A percentile compares a stretch with the other conserved stretches of the same genome.
phyloP scores from a whole-genome alignment of 2,888 invertebrate species.

The Caenorhabditis wallacei region DNA sequence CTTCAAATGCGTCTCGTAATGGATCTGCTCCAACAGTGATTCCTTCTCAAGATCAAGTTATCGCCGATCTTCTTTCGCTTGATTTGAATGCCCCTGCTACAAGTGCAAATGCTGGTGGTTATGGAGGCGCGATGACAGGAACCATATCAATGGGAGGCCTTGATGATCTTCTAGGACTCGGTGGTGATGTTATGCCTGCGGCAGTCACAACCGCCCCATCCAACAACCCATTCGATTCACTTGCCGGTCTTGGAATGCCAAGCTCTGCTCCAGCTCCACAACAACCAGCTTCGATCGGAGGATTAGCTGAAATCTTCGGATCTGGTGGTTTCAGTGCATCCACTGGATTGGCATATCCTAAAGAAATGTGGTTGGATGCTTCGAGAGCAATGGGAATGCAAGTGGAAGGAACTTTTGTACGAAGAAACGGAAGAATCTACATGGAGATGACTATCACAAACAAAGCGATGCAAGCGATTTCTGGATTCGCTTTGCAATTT shows the following conservation, averaged over 20 bases:
- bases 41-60: conserved; percentile 92
- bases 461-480: conserved; percentile 97
- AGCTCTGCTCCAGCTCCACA: conserved; percentile 51
- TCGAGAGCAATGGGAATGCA: conserved; percentile 88
- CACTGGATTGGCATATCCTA: conserved; percentile 61
- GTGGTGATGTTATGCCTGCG: conserved; percentile 49
- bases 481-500: conserved; percentile 96
- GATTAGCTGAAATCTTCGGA: conserved; percentile 94
- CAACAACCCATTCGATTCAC: conserved; percentile 60
- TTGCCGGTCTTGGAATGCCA: conserved; percentile 65
- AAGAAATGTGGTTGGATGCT: conserved; percentile 79
- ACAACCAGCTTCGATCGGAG: conserved; percentile 63
- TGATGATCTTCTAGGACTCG: conserved; percentile 80
- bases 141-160: conserved; percentile 75
- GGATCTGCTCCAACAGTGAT: conserved; percentile 81
- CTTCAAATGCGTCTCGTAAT: conserved; percentile 44
- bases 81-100: conserved; percentile 88
- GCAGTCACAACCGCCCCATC: conserved; percentile 32
- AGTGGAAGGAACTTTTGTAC: conserved; percentile 94
- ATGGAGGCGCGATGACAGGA: conserved; percentile 42
- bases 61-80: conserved; percentile 97
- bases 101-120: conserved; percentile 35
- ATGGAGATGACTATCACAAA: conserved; percentile 98
- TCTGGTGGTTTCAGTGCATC: conserved; percentile 84
- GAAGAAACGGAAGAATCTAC: conserved; percentile 90